Evolutionary conservation across 2,888 invertebrate genomes (phyloP).

Genomic region (Portevinia maculata): DNA sequence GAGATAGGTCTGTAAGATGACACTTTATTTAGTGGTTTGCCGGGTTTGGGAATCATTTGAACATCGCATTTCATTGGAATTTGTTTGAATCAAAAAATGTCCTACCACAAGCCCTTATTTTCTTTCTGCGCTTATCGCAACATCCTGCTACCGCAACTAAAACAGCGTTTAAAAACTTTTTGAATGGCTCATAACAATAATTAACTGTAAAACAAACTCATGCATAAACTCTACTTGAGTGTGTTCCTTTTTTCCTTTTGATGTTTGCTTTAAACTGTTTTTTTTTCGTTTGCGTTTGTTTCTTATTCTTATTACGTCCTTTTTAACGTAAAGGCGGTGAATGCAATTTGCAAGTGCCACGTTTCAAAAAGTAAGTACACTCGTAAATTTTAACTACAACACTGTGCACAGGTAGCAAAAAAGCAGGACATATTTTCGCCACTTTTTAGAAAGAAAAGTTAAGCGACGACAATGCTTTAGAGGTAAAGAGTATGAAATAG

Average conservation of each 20-base stretch:
- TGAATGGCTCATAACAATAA: constrained; percentile 34
- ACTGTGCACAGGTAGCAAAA: constrained; percentile 6
- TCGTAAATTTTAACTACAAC: constrained; percentile 51
- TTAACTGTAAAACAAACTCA: constrained; percentile 30
- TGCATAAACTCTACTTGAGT: constrained; percentile 22
- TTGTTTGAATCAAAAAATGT: no score
- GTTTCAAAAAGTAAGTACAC: constrained; percentile 55
- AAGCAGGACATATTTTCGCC: constrained; percentile 34
- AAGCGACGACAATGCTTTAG: not conserved
- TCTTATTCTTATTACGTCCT: no score
- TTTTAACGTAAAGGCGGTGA: constrained; percentile 39
- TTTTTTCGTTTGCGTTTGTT: constrained; percentile 11
- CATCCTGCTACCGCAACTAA: no score
- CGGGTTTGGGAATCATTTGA: no score
- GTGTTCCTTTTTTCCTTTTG: not conserved
- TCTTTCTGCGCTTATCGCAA: no score
- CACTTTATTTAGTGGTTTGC: no score
- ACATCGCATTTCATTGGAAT: no score
- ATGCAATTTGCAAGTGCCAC: constrained; percentile 62
- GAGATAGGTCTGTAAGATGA: no score
- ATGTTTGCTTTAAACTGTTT: not conserved
- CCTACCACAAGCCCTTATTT: no score
- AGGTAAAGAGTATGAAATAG: constrained; percentile 12
- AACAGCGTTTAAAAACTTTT: constrained; percentile 18
- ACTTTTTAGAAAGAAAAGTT: constrained; percentile 35